A percentile compares a stretch with the other conserved stretches of the same genome.
Evolutionary conservation across 1,140 invertebrate genomes (phyloP).

Genomic region (Vanessa tameamea): DNA sequence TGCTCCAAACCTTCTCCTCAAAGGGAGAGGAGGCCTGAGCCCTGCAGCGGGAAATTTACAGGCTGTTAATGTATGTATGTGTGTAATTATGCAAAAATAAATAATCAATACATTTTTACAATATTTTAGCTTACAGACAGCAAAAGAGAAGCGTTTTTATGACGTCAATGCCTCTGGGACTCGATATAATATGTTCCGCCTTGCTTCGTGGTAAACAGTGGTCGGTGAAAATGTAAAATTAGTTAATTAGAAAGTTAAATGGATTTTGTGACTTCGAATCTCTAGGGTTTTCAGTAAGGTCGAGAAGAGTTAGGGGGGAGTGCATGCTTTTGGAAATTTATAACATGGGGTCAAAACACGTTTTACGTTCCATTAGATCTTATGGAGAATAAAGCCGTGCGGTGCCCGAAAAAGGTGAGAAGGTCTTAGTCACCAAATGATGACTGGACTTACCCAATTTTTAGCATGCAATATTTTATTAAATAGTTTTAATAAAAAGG

Average conservation of each 20-base stretch:
- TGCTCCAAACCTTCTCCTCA: too few species aligned
- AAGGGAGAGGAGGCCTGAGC: too few species aligned
- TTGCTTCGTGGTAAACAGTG: background rate
- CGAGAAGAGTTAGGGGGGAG: background rate
- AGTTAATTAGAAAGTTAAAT: conserved; percentile 17
- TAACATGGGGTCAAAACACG: background rate
- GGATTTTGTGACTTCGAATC: background rate
- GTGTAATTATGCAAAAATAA: too few species aligned
- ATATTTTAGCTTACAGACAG: background rate
- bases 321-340: background rate
- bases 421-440: too few species aligned
- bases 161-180: background rate
- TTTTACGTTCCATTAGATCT: background rate
- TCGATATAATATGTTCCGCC: background rate
- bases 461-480: too few species aligned
- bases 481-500: too few species aligned
- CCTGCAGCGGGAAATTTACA: too few species aligned
- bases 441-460: too few species aligned
- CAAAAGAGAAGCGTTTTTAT: background rate
- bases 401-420: too few species aligned
- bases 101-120: background rate
- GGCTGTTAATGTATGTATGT: too few species aligned
- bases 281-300: background rate
- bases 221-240: conserved; percentile 10
- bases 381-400: too few species aligned